Base-by-base conservation (phyloP, 2,888 invertebrate species). In the Sialis lutaria region DNA sequence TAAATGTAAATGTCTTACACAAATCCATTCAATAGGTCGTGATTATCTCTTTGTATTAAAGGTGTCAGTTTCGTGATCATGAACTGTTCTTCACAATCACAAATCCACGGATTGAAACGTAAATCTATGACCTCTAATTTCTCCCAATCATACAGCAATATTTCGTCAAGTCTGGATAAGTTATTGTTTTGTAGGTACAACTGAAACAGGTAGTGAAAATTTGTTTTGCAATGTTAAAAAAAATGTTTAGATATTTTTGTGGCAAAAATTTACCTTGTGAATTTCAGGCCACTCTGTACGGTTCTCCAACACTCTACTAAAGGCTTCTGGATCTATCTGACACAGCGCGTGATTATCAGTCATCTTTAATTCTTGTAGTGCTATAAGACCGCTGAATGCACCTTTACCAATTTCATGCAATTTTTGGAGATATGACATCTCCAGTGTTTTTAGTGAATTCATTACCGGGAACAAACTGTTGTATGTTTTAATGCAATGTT, bases 31-130 rank as follows among this genome's bases (percentile, higher is more conserved):
- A 22, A 22, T 22, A 22, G 22, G 22, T 22, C 22, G 22, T 22
- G 22, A 22, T 22, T 22, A 22, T 22, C 22, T 22, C 22, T 22
- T 22, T 22, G 65, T 2, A 79, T 68, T 12, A 70, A 59, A 0
- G 72, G 70, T 41, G 77, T 72, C 42, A 86, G 61, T n/a, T 70
- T 64, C 33, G 77, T 72, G 10, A 86, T 75, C 64, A 89, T 71
- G 77, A 82, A 82, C 56, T 82, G 79, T 49, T 87, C 86, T 50
- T 78, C 72, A 56, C 83, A 84, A 60, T 87, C 85, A 58, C 89
- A 90, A 31, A 73, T 67, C 79, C 76, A 89, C 0, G 82, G 79
- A 60, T 89, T 89, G 55, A 73, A 72, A 34, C 74, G 72, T 6
- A 90, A 69, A 53, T 84, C 78, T 44, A 89, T 60, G 44, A 68